Evolutionary conservation across 2,888 invertebrate genomes (phyloP).

Genomic region (Nemoura dubitans): DNA sequence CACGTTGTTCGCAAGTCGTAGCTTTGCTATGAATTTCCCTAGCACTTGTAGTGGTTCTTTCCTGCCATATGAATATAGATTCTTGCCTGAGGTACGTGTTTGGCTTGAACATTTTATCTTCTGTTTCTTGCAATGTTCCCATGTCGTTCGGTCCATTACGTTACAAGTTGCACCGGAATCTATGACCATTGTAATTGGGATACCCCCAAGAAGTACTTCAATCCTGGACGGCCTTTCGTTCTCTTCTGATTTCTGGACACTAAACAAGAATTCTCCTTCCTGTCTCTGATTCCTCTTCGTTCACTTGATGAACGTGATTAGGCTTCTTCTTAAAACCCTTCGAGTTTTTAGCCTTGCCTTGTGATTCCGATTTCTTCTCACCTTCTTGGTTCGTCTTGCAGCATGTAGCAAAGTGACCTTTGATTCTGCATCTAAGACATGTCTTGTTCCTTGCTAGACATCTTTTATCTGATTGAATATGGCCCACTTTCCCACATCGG

Average conservation of each 20-base stretch:
- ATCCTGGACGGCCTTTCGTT: neutral
- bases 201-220: conserved; percentile 38
- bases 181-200: conserved; percentile 33
- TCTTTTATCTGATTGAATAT: neutral
- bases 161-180: conserved; percentile 45
- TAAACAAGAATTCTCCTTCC: neutral
- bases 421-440: neutral
- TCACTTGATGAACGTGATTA: neutral
- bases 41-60: conserved; percentile 21
- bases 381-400: neutral
- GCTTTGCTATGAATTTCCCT: conserved; percentile 35
- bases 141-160: conserved; percentile 35
- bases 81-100: neutral
- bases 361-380: neutral
- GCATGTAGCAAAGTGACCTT: neutral
- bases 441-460: conserved; percentile 8
- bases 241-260: neutral
- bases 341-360: neutral
- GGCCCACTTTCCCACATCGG: neutral
- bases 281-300: neutral
- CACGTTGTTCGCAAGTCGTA: neutral
- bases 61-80: conserved; percentile 38
- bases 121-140: conserved; percentile 35
- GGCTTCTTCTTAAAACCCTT: neutral
- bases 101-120: neutral